phyloP scores from a whole-genome alignment of 1,140 invertebrate genomes.

The Diuraphis noxia region DNA sequence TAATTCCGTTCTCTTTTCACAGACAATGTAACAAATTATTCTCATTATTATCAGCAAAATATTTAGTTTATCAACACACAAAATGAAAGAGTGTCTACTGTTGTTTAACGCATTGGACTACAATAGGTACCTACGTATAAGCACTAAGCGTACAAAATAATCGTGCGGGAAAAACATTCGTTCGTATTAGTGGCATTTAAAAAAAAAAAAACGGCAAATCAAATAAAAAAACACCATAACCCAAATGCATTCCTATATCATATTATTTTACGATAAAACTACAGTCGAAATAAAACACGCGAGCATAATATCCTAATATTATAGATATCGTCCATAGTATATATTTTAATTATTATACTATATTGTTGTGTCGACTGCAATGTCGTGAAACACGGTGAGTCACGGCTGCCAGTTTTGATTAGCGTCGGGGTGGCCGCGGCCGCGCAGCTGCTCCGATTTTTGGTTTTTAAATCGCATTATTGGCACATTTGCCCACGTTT shows the following conservation, averaged over 20 bases:
- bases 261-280: background rate
- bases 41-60: background rate
- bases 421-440: slow-evolving; percentile 23
- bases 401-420: slow-evolving; percentile 32
- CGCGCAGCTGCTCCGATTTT: slow-evolving; percentile 45
- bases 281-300: background rate
- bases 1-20: background rate
- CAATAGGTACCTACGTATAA: background rate
- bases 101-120: background rate
- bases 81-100: background rate
- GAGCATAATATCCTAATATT: background rate
- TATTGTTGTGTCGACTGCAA: background rate
- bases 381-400: slow-evolving; percentile 36
- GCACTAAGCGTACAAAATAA: background rate
- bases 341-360: background rate
- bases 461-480: slow-evolving; percentile 52
- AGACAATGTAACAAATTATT: background rate
- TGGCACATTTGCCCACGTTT: background rate
- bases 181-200: background rate
- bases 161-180: background rate
- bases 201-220: background rate
- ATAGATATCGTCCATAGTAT: background rate
- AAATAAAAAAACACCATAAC: background rate
- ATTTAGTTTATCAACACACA: background rate
- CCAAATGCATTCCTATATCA: background rate